Conservation (phyloP, 2,888 invertebrate species). For the Eupeodes latifasciatus region DNA sequence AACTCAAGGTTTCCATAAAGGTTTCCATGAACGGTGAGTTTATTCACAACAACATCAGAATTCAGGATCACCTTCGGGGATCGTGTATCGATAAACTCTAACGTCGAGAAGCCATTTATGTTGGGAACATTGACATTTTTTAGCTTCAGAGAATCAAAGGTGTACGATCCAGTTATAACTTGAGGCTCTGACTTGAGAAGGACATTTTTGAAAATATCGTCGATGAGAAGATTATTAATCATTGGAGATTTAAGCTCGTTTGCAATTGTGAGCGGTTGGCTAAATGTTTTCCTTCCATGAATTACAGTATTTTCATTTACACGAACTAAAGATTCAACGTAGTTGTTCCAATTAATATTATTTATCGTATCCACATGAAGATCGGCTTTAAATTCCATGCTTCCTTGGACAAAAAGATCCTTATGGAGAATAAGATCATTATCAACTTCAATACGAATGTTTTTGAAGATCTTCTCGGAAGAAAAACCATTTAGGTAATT, state of each 20-base stretch:
- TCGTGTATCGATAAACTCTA: constrained; percentile 79
- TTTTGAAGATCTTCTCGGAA: constrained; percentile 79
- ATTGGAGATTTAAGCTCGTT: constrained; percentile 76
- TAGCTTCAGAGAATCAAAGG: constrained; percentile 76
- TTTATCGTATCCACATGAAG: constrained; percentile 79
- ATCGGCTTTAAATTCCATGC: constrained; percentile 78
- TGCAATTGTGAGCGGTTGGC: constrained; percentile 77
- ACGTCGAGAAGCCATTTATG: constrained; percentile 78
- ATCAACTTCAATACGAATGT: constrained; percentile 55
- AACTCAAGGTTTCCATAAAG: constrained; percentile 73
- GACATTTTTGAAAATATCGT: constrained; percentile 78
- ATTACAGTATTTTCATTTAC: constrained; percentile 77
- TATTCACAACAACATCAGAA: constrained; percentile 78
- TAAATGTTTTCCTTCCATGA: constrained; percentile 78
- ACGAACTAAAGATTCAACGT: constrained; percentile 77
- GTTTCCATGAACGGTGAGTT: constrained; percentile 78
- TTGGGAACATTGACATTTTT: constrained; percentile 79
- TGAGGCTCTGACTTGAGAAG: constrained; percentile 79
- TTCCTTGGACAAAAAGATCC: constrained; percentile 80
- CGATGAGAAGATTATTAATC: constrained; percentile 78
- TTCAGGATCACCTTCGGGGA: constrained; percentile 71
- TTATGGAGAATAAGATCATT: constrained; percentile 79
- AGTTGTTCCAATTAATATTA: constrained; percentile 78
- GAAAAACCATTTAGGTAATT: constrained; percentile 80
- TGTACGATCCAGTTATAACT: constrained; percentile 79